A percentile compares a stretch with the other conserved stretches of the same genome.
Evolutionary conservation across 2,113 vertebrate genomes (phyloP).

Genomic region (Pangasianodon gigas): DNA sequence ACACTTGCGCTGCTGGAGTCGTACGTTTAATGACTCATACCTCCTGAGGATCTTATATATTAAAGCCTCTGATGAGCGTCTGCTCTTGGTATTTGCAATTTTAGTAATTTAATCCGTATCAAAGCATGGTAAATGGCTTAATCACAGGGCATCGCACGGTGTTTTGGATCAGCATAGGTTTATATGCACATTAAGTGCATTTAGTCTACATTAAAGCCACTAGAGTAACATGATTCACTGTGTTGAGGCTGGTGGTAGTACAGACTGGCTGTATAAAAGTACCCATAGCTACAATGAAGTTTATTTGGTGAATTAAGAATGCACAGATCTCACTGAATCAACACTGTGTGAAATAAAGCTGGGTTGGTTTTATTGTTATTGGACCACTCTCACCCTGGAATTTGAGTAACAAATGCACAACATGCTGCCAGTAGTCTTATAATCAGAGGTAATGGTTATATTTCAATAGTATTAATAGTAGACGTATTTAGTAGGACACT

Average conservation of each 20-base stretch:
- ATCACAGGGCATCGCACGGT: neutral
- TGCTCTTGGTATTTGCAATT: conserved; percentile 2
- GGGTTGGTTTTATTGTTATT: neutral
- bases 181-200: neutral
- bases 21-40: neutral
- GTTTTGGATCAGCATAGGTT: neutral
- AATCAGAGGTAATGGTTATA: neutral
- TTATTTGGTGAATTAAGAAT: neutral
- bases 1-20: neutral
- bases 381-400: neutral
- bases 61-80: neutral
- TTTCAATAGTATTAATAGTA: neutral
- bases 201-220: neutral
- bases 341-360: neutral
- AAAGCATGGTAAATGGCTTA: neutral
- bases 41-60: conserved; percentile 11
- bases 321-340: neutral
- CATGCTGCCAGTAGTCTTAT: neutral
- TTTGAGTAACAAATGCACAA: neutral
- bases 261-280: neutral
- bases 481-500: neutral
- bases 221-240: neutral
- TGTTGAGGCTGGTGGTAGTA: neutral
- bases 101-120: neutral
- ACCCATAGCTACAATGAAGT: neutral